Conservation (phyloP, 2,113 vertebrate genomes). For the Antechinus stuartii region DNA sequence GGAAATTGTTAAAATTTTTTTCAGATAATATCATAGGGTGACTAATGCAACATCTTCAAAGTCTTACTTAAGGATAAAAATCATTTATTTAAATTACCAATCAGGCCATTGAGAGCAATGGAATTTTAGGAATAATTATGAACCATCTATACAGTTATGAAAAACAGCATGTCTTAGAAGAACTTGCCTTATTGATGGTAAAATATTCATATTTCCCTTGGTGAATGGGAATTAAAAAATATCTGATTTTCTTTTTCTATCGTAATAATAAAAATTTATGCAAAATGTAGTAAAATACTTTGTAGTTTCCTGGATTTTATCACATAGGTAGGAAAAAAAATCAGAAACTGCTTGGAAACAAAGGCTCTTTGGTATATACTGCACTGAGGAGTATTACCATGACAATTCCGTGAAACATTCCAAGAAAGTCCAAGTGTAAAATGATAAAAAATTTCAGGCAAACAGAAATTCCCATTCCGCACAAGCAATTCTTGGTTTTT, state of each 20-base stretch:
- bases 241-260: not conserved
- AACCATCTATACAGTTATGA: slow-evolving; percentile 35
- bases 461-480: not conserved
- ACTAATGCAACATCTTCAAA: slow-evolving; percentile 3
- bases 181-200: not conserved
- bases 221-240: slow-evolving; percentile 26
- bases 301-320: not conserved
- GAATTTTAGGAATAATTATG: slow-evolving; percentile 38
- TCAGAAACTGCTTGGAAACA: not conserved
- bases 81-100: slow-evolving; percentile 17
- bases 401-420: not conserved
- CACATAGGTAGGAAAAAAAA: not conserved
- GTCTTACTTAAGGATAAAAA: slow-evolving; percentile 62
- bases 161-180: not conserved
- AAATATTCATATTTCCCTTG: not conserved
- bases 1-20: slow-evolving; percentile 19
- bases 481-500: not conserved
- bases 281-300: not conserved
- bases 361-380: not conserved
- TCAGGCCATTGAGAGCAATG: not conserved
- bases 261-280: not conserved
- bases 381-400: not conserved
- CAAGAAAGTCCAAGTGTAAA: not conserved
- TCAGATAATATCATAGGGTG: not conserved
- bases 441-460: not conserved